phyloP scores from a whole-genome alignment of 2,113 vertebrate species.

The Atrichornis clamosus region DNA sequence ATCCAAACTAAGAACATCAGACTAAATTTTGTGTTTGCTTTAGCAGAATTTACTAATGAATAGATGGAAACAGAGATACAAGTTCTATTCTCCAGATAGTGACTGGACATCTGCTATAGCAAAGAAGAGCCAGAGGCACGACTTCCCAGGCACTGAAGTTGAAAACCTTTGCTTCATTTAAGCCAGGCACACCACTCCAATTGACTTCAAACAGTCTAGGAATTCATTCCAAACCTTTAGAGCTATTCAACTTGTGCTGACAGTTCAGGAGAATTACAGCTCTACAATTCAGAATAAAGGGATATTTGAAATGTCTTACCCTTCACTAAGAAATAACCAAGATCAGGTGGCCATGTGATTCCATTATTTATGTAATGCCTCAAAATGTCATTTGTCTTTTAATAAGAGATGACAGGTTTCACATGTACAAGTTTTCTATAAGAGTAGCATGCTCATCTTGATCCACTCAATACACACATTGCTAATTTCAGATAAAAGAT shows the following conservation, averaged over 20 bases:
- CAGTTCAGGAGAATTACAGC: conserved; percentile 27
- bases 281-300: conserved; percentile 39
- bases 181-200: neutral
- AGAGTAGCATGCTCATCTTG: conserved; percentile 51
- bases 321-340: conserved; percentile 65
- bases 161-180: neutral
- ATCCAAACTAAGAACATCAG: neutral
- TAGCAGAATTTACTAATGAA: neutral
- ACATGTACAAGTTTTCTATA: conserved; percentile 49
- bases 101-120: neutral
- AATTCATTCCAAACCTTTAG: neutral
- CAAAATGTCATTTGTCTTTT: conserved; percentile 67
- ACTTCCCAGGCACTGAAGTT: neutral
- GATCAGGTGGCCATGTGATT: conserved; percentile 68
- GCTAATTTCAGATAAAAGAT: conserved; percentile 44
- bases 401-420: conserved; percentile 67
- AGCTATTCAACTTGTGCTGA: neutral
- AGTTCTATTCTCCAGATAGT: neutral
- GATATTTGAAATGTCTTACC: conserved; percentile 8
- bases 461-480: conserved; percentile 52
- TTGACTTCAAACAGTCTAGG: neutral
- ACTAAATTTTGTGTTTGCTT: neutral
- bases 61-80: neutral
- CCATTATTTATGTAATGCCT: conserved; percentile 71
- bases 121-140: neutral